Conservation (phyloP, 2,888 invertebrate genomes). For the Caenorhabditis auriculariae region DNA sequence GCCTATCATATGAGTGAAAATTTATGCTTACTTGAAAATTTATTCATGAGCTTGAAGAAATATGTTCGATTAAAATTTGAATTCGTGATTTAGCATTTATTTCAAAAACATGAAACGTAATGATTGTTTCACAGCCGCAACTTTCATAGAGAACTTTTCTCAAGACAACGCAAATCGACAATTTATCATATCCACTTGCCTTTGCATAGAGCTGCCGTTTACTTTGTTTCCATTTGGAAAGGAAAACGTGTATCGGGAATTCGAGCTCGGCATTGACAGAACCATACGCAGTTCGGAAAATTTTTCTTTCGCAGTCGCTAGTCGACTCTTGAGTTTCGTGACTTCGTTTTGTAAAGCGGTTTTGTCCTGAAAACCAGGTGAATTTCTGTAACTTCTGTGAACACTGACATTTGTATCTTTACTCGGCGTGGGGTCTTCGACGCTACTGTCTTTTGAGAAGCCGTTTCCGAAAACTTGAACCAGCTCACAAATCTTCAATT, state of each 20-base stretch:
- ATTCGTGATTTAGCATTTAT: not conserved
- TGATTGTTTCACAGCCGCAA: slow-evolving; percentile 6
- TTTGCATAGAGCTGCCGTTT: too few species aligned
- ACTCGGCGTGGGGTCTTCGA: too few species aligned
- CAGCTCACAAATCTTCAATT: slow-evolving; percentile 28
- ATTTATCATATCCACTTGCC: too few species aligned
- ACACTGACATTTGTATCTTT: not conserved
- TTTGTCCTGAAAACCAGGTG: slow-evolving; percentile 21
- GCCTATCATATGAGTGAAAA: too few species aligned
- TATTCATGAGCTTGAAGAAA: too few species aligned
- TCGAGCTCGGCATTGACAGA: slow-evolving; percentile 8
- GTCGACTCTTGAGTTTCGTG: slow-evolving; percentile 21
- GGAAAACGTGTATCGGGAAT: not conserved
- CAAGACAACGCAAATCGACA: too few species aligned
- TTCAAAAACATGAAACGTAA: not conserved
- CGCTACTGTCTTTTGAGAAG: too few species aligned
- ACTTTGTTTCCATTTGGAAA: too few species aligned
- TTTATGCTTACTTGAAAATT: too few species aligned
- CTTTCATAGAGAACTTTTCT: not conserved
- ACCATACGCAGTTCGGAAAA: slow-evolving; percentile 22
- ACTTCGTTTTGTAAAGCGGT: slow-evolving; percentile 18
- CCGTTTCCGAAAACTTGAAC: slow-evolving; percentile 31
- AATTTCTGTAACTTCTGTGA: slow-evolving; percentile 2
- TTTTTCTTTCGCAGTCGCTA: slow-evolving; percentile 29
- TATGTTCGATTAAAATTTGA: not conserved